Evolutionary conservation across 2,113 vertebrate genomes (phyloP), one percentile per base, ranked within the genome.

Genomic region (Vidua macroura): DNA sequence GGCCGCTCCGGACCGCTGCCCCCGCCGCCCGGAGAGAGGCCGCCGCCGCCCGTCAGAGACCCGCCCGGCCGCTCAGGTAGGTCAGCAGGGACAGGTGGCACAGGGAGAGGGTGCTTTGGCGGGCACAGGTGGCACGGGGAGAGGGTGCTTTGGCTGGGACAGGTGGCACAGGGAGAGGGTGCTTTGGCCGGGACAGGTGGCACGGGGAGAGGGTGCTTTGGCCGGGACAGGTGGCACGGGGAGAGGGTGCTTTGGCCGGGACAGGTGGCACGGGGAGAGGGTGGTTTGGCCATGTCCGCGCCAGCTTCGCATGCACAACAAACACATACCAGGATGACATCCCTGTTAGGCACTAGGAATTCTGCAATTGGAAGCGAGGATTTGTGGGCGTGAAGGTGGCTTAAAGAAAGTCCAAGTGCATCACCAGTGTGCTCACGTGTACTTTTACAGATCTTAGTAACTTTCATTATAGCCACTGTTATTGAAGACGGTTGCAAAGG

Each of bases 21-120:
- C 51, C 99, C 98, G 2, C 99, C 99, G 23, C 99, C 99, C 78
- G 98, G 78, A 20, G 99, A 99, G 96, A 98, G 99, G 22, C 99
- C 99, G 2, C 99, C 99, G 2, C 97, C 99, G 56, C 98, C 99
- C 7, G 98, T 98, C 68, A 97, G 98, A 92, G 99, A 98, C 86
- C 98, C 98, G 3, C 97, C 98, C 7, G 95, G 97, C 74, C 98
- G 99, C 79, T 93, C 99, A 97, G 99, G 99, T 99, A 97, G 18
- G 94, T 35, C 37, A 56, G 43, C 25, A 33, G 22, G 83, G 5
- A 48, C 69, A 3, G n/a, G 17, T 15, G 43, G 35, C 23, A 33
- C 44, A n/a, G 15, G 68, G 7, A 44, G 37, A 24, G 48, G 48
- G 13, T 3, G 55, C 55, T n/a, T 58, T 23, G 56, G 33, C 21